phyloP scores from a whole-genome alignment of 2,113 vertebrate species.

The Zosterops borbonicus region DNA sequence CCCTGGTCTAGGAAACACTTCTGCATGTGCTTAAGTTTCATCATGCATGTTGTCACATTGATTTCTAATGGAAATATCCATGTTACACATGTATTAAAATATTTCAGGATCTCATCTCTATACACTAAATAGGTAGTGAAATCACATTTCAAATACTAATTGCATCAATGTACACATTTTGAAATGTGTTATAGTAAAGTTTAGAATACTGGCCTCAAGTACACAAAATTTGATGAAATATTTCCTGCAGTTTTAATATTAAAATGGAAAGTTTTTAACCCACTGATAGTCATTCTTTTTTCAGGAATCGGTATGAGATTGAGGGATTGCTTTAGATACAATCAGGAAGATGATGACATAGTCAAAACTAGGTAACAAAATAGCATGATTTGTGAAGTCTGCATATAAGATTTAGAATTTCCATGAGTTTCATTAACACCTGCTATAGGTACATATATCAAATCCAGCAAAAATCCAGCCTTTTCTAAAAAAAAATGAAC shows the following conservation, averaged over 20 bases:
- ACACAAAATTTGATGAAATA: neutral
- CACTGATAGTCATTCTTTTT: neutral
- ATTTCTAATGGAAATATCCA: conserved; percentile 35
- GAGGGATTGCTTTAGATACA: neutral
- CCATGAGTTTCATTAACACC: neutral
- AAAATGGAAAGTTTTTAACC: neutral
- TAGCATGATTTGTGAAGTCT: neutral
- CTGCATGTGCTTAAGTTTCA: conserved; percentile 43
- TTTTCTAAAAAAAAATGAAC: neutral
- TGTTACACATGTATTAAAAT: conserved; percentile 9
- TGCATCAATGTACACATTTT: neutral
- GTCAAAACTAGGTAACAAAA: neutral
- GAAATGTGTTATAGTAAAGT: neutral
- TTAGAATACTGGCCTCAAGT: neutral
- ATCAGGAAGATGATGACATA: neutral
- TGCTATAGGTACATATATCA: neutral
- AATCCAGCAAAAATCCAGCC: neutral
- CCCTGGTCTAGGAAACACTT: conserved; percentile 1
- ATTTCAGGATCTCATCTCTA: neutral
- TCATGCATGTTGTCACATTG: conserved; percentile 28
- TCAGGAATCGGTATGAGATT: neutral
- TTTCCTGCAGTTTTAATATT: neutral
- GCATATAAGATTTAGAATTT: neutral
- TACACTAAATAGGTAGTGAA: neutral
- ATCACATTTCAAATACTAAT: conserved; percentile 1